phyloP scores from a whole-genome alignment of 2,797 vertebrate genomes.

The Silurus aristotelis region DNA sequence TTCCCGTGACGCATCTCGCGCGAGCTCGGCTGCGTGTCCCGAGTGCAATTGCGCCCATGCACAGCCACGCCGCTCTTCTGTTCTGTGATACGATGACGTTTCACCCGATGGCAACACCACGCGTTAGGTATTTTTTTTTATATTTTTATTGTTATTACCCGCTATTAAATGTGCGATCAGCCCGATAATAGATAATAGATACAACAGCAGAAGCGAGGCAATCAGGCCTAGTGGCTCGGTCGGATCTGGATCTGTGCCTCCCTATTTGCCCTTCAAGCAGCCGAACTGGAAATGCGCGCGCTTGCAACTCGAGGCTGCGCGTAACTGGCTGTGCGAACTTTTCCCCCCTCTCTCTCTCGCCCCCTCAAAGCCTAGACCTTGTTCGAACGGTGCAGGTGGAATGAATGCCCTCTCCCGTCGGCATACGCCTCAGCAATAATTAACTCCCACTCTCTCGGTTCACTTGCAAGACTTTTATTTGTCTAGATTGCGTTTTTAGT shows the following conservation, averaged over 20 bases:
- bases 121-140: background rate
- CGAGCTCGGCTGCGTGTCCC: background rate
- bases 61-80: conserved; percentile 16
- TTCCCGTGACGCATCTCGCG: conserved; percentile 46
- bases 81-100: conserved; percentile 45
- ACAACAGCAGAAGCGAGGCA: conserved; percentile 16
- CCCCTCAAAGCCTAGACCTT: conserved; percentile 63
- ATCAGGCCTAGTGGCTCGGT: conserved; percentile 51
- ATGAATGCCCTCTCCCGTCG: conserved; percentile 51
- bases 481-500: background rate
- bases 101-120: conserved; percentile 28
- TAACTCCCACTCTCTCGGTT: conserved; percentile 45
- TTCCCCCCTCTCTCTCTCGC: conserved; percentile 38
- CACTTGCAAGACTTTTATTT: conserved; percentile 8
- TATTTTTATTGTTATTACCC: background rate
- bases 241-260: conserved; percentile 63
- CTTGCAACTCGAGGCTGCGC: conserved; percentile 59
- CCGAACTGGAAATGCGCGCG: conserved; percentile 65
- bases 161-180: background rate
- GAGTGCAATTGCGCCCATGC: conserved; percentile 39
- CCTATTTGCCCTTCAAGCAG: conserved; percentile 74
- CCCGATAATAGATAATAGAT: background rate
- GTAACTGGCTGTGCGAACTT: conserved; percentile 73
- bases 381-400: conserved; percentile 71
- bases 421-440: conserved; percentile 51